Percentiles rank a stretch among this genome's conserved stretches.
These are phyloP conservation scores for Drosophila funebris DNA, from an alignment of 1,140 invertebrate species.

Conservation along the genomic window DNA sequence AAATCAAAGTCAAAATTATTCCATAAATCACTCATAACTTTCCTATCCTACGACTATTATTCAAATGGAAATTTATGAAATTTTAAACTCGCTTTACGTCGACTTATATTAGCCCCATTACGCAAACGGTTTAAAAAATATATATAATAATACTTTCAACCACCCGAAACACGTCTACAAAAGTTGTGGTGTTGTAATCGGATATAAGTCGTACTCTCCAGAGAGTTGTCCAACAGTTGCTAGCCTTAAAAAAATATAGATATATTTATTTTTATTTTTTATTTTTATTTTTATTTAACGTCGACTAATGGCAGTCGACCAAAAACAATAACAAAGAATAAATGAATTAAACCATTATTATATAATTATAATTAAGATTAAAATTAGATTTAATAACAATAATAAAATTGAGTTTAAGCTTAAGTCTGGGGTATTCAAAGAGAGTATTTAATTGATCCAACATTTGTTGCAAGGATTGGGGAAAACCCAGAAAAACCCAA, in stretches of 20 bases:
- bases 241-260: conserved; percentile 12
- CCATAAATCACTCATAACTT: conserved; percentile 2
- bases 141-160: conserved; percentile 27
- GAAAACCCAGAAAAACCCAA: no score
- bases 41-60: conserved; percentile 9
- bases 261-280: conserved; percentile 2
- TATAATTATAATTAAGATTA: no score
- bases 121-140: conserved; percentile 23
- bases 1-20: not conserved
- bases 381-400: no score
- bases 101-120: conserved; percentile 56
- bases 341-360: no score
- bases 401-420: no score
- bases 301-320: no score
- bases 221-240: conserved; percentile 37
- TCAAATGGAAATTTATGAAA: conserved; percentile 44
- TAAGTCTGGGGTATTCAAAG: no score
- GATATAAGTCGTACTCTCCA: conserved; percentile 72
- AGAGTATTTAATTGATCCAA: no score
- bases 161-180: conserved; percentile 36
- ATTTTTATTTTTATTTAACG: no score
- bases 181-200: conserved; percentile 75
- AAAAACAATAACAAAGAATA: no score
- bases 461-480: no score
- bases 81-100: conserved; percentile 48